Evolutionary conservation across 2,888 invertebrate genomes (phyloP).

Genomic region (Clusia tigrina): DNA sequence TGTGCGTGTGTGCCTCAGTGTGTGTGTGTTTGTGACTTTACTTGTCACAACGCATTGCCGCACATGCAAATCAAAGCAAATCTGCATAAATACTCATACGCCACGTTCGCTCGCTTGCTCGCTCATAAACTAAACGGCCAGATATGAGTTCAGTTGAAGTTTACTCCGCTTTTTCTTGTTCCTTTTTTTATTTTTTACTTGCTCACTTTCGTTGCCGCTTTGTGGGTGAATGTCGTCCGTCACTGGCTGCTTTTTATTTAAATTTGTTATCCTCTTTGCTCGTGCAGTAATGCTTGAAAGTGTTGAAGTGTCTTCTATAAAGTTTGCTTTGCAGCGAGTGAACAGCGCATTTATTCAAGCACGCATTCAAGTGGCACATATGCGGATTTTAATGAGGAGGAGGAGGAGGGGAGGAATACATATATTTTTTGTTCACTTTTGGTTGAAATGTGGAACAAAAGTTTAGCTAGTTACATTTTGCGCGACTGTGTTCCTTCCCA

Average conservation of each 20-base stretch:
- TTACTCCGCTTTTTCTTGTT: no score
- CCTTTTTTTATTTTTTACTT: not conserved
- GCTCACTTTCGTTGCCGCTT: slow-evolving; percentile 17
- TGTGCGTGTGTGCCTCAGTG: no score
- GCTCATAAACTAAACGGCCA: not conserved
- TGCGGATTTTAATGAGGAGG: slow-evolving; percentile 54
- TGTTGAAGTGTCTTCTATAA: not conserved
- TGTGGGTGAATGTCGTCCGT: slow-evolving; percentile 53
- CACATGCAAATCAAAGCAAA: slow-evolving; percentile 24
- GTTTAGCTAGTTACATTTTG: no score
- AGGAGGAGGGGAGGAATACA: not conserved
- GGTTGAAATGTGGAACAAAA: no score
- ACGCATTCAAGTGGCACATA: slow-evolving; percentile 24
- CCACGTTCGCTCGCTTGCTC: slow-evolving; percentile 48
- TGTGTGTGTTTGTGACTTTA: not conserved
- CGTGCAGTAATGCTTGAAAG: slow-evolving; percentile 7
- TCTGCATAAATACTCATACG: slow-evolving; percentile 55
- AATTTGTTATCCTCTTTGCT: not conserved
- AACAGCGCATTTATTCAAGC: no score
- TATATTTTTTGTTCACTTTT: no score
- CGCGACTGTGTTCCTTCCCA: no score
- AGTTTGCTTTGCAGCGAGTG: slow-evolving; percentile 5
- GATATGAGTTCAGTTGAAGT: not conserved
- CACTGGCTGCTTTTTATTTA: slow-evolving; percentile 4
- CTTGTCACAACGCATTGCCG: not conserved